phyloP scores from a whole-genome alignment of 2,888 invertebrate genomes.

The Amphipyra berbera region DNA sequence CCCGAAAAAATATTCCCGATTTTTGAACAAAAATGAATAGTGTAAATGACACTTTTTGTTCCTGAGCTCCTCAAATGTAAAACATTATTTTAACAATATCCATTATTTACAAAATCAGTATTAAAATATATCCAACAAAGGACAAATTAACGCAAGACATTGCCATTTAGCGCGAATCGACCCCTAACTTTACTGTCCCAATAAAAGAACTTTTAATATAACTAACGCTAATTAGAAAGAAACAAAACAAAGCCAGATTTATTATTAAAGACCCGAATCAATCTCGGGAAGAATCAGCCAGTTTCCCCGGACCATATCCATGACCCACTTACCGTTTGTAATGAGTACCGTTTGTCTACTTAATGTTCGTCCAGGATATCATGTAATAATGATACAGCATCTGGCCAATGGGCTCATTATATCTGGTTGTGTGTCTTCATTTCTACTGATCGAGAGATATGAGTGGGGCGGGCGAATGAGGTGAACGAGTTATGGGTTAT shows the following conservation, averaged over 20 bases:
- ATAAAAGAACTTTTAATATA: slow-evolving; percentile 41
- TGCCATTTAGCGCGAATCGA: slow-evolving; percentile 9
- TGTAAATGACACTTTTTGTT: no score
- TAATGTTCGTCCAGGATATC: slow-evolving; percentile 83
- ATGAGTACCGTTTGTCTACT: slow-evolving; percentile 83
- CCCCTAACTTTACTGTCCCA: slow-evolving; percentile 11
- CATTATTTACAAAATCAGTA: no score
- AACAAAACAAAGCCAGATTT: slow-evolving; percentile 50
- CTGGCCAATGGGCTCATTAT: slow-evolving; percentile 77
- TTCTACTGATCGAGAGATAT: slow-evolving; percentile 81
- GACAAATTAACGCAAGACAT: background rate
- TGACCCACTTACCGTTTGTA: slow-evolving; percentile 68
- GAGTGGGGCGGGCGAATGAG: slow-evolving; percentile 40
- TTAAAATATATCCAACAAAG: background rate
- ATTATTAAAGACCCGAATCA: slow-evolving; percentile 51
- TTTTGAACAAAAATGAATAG: no score
- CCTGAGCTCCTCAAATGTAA: no score
- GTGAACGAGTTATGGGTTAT: slow-evolving; percentile 7
- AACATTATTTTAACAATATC: no score
- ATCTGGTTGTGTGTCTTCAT: slow-evolving; percentile 77
- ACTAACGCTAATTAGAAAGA: slow-evolving; percentile 47
- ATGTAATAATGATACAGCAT: slow-evolving; percentile 84
- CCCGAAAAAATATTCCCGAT: no score
- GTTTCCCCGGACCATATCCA: slow-evolving; percentile 24
- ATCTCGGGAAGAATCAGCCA: slow-evolving; percentile 39